These are phyloP conservation scores for Lithosia quadra DNA, from an alignment of 2,888 invertebrate species.

Conservation along the genomic window DNA sequence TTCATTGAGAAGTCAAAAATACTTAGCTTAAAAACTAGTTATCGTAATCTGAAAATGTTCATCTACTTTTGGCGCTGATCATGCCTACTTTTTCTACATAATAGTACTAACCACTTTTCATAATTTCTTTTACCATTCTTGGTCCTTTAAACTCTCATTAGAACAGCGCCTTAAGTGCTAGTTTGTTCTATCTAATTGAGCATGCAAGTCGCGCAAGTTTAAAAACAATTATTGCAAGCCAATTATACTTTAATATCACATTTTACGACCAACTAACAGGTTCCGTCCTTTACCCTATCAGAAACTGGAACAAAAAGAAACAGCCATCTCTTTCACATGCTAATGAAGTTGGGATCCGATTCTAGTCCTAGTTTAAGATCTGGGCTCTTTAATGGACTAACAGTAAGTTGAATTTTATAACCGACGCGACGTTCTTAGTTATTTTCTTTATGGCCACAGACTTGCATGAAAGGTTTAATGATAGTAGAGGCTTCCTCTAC, in stretches of 20 bases:
- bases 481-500: too few relatives aligned
- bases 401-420: constrained; percentile 3
- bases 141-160: neutral
- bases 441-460: neutral
- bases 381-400: constrained; percentile 18
- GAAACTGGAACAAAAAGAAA: constrained; percentile 30
- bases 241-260: constrained; percentile 22
- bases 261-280: constrained; percentile 19
- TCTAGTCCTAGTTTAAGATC: constrained; percentile 36
- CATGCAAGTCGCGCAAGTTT: neutral
- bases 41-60: too few relatives aligned
- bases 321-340: constrained; percentile 36
- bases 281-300: constrained; percentile 36
- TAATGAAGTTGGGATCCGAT: constrained; percentile 36
- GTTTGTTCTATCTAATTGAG: neutral
- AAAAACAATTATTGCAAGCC: constrained; percentile 14
- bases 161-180: neutral
- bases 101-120: neutral
- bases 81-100: too few relatives aligned
- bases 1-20: too few relatives aligned
- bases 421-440: neutral
- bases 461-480: too few relatives aligned
- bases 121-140: neutral
- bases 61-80: too few relatives aligned
- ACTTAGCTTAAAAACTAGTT: too few relatives aligned